Conservation (phyloP, 2,888 invertebrate genomes). For the Boloria euphrosyne region DNA sequence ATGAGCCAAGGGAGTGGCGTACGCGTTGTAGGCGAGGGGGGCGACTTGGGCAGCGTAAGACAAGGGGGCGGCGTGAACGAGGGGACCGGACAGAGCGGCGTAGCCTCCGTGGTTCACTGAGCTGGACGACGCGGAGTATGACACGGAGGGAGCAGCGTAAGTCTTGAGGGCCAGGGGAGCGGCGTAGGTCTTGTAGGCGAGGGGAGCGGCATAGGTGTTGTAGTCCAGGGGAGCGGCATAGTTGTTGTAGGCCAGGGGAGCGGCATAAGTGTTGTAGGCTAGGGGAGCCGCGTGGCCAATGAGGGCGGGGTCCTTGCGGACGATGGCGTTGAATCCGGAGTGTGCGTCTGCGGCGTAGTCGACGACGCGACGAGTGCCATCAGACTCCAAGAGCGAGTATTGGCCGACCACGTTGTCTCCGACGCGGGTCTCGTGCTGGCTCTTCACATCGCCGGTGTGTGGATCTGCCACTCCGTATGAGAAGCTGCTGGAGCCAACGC, state of each 20-base stretch:
- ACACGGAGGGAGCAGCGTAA: slow-evolving; percentile 37
- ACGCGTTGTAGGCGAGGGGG: slow-evolving; percentile 41
- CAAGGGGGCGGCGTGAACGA: slow-evolving; percentile 38
- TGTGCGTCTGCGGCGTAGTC: slow-evolving; percentile 78
- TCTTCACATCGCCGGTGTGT: slow-evolving; percentile 77
- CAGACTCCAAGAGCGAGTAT: slow-evolving; percentile 76
- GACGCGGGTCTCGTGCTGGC: slow-evolving; percentile 72
- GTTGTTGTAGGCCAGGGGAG: slow-evolving; percentile 38
- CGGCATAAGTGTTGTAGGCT: slow-evolving; percentile 34
- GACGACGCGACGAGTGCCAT: slow-evolving; percentile 77
- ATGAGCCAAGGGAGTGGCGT: slow-evolving; percentile 37
- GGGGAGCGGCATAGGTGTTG: slow-evolving; percentile 34
- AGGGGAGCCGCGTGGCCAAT: slow-evolving; percentile 41
- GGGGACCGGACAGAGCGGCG: slow-evolving; percentile 23
- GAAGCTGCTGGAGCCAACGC: slow-evolving; percentile 64
- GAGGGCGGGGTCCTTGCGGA: slow-evolving; percentile 69
- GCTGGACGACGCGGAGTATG: background rate
- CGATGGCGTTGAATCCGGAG: slow-evolving; percentile 79
- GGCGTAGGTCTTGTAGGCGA: background rate
- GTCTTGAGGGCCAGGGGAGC: slow-evolving; percentile 34
- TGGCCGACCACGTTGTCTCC: slow-evolving; percentile 77
- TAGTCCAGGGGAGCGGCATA: slow-evolving; percentile 43
- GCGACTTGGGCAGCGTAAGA: slow-evolving; percentile 18
- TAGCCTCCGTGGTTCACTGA: slow-evolving; percentile 31
- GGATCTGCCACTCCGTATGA: slow-evolving; percentile 79